Evolutionary conservation across 2,113 vertebrate genomes (phyloP).

Genomic region (Cheilinus undulatus): DNA sequence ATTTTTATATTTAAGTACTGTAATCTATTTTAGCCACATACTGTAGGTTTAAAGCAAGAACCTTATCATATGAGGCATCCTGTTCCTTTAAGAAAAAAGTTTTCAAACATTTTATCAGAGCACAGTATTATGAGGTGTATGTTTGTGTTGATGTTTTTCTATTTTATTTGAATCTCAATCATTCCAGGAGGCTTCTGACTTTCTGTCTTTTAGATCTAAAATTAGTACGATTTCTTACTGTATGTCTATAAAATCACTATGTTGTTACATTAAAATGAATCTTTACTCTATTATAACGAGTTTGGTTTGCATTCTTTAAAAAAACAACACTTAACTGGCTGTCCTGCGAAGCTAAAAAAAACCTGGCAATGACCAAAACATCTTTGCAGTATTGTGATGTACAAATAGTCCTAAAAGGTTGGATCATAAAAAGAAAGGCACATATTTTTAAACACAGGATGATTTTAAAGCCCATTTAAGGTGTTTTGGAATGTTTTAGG

Average conservation of each 20-base stretch:
- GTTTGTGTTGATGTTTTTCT: conserved; percentile 69
- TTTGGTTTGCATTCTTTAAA: background rate
- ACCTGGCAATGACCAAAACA: background rate
- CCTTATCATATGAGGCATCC: conserved; percentile 48
- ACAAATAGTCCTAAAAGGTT: too few relatives aligned
- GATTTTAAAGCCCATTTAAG: background rate
- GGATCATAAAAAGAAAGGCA: background rate
- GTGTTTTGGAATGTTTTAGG: background rate
- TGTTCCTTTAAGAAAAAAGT: conserved; percentile 55
- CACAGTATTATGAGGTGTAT: conserved; percentile 78
- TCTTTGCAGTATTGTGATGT: background rate
- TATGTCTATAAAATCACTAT: conserved; percentile 69
- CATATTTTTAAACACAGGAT: background rate
- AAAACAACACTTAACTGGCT: background rate
- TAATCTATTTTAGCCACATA: conserved; percentile 83
- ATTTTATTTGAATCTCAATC: conserved; percentile 70
- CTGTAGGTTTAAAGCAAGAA: conserved; percentile 71
- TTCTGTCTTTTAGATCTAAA: conserved; percentile 57
- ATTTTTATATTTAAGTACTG: conserved; percentile 88
- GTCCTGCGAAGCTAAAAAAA: background rate
- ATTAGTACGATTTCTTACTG: conserved; percentile 69
- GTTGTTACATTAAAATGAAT: conserved; percentile 76
- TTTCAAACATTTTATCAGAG: conserved; percentile 72
- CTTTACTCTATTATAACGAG: conserved; percentile 42
- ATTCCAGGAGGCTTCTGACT: conserved; percentile 70